These are phyloP conservation scores for Rhabdophis nuchalis DNA, from an alignment of 2,797 vertebrate species.

Conservation along the genomic window DNA sequence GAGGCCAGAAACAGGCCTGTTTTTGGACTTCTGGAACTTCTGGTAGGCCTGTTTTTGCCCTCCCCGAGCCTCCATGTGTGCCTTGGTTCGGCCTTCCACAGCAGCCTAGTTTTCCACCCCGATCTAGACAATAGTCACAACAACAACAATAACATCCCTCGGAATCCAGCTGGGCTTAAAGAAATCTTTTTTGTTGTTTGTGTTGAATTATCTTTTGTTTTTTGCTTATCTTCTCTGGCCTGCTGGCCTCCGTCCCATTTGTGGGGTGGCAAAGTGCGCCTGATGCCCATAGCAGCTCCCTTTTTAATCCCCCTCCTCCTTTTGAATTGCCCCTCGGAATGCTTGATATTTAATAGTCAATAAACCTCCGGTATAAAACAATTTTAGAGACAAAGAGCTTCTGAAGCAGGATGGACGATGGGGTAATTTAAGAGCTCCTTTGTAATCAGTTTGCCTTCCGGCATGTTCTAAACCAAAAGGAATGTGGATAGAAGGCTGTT, in stretches of 20 bases:
- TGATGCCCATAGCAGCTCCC: neutral
- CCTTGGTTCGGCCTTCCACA: neutral
- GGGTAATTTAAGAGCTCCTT: constrained; percentile 26
- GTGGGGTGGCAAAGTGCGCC: neutral
- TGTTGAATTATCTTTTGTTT: neutral
- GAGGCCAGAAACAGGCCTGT: too few relatives aligned
- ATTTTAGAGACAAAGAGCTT: constrained; percentile 26
- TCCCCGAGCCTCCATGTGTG: too few relatives aligned
- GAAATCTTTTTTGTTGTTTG: neutral
- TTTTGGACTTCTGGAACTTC: too few relatives aligned
- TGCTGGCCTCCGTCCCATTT: neutral
- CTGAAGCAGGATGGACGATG: neutral
- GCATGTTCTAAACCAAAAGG: constrained; percentile 35
- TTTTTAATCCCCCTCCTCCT: neutral
- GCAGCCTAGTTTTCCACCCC: neutral
- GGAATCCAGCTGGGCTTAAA: neutral
- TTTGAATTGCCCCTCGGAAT: neutral
- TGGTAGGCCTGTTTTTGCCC: too few relatives aligned
- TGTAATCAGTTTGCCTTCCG: constrained; percentile 37
- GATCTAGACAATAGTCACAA: neutral
- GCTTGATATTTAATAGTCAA: constrained; percentile 1
- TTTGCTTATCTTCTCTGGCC: neutral
- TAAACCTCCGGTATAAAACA: neutral
- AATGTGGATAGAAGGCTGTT: constrained; percentile 12
- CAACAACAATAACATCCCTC: neutral